Percentiles rank a stretch among this genome's conserved stretches.
phyloP scores from a whole-genome alignment of 2,888 invertebrate genomes.

The Orthonychiurus folsomi region DNA sequence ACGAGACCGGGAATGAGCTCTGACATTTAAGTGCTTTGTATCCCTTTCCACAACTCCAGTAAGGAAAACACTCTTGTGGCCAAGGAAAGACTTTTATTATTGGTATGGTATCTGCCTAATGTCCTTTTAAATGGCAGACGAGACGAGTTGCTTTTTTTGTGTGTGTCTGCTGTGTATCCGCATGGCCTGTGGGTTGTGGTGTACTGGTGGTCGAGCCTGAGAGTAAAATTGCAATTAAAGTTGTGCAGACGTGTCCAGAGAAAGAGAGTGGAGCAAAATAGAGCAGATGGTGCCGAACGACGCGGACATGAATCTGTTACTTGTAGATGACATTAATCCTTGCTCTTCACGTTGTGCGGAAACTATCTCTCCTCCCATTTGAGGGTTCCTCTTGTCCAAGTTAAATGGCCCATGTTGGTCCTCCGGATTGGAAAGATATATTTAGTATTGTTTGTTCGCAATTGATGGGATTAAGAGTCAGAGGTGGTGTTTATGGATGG shows the following conservation, averaged over 20 bases:
- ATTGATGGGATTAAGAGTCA: no score
- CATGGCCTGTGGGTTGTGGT: background rate
- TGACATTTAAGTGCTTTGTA: background rate
- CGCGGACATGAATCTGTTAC: background rate
- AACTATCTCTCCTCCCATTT: background rate
- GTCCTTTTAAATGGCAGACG: background rate
- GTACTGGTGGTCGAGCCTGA: background rate
- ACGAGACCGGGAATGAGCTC: background rate
- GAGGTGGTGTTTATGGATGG: no score
- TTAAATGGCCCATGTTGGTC: background rate
- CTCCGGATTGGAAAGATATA: no score
- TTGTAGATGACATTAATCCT: background rate
- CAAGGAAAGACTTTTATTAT: constrained; percentile 1
- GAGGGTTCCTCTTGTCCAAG: background rate
- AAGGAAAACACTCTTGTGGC: background rate
- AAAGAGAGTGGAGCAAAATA: no score
- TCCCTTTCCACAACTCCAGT: background rate
- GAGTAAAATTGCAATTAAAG: constrained; percentile 1
- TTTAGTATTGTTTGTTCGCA: no score
- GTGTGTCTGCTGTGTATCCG: background rate
- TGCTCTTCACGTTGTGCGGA: background rate
- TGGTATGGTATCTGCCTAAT: background rate
- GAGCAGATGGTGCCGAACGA: background rate
- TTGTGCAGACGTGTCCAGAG: background rate
- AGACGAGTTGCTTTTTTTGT: background rate